Conservation (phyloP, 2,113 vertebrate genomes). For the Vulpes vulpes region DNA sequence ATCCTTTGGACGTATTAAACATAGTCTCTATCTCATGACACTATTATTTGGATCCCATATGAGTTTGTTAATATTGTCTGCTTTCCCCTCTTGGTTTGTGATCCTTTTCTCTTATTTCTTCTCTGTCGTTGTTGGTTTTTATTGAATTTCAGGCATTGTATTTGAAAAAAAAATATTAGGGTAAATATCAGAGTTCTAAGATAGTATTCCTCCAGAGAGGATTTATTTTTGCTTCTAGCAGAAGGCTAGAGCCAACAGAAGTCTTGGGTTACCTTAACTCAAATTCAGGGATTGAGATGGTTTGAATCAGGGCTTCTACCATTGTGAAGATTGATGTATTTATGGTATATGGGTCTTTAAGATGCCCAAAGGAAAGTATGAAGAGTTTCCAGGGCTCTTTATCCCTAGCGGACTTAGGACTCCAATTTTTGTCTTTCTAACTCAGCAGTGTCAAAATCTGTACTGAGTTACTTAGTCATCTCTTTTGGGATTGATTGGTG, state of each 20-base stretch:
- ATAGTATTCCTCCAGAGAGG: background rate
- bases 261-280: background rate
- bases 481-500: background rate
- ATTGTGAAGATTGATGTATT: background rate
- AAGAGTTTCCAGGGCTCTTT: background rate
- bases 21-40: background rate
- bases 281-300: background rate
- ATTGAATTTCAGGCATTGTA: background rate
- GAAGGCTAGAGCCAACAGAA: background rate
- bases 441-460: background rate
- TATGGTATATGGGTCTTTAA: background rate
- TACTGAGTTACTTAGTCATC: background rate
- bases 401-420: background rate
- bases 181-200: background rate
- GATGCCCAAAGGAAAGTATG: background rate
- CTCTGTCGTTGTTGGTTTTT: background rate
- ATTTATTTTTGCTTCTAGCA: background rate
- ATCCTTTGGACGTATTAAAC: background rate
- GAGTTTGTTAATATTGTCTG: background rate
- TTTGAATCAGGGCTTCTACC: background rate
- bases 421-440: background rate
- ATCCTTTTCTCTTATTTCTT: background rate
- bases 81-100: background rate
- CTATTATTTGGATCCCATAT: background rate
- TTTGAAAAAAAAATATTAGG: conserved; percentile 26